Percentiles rank a stretch among this genome's conserved stretches.
Conservation (phyloP, 2,113 vertebrate genomes). For the Poeciliopsis retropinna region DNA sequence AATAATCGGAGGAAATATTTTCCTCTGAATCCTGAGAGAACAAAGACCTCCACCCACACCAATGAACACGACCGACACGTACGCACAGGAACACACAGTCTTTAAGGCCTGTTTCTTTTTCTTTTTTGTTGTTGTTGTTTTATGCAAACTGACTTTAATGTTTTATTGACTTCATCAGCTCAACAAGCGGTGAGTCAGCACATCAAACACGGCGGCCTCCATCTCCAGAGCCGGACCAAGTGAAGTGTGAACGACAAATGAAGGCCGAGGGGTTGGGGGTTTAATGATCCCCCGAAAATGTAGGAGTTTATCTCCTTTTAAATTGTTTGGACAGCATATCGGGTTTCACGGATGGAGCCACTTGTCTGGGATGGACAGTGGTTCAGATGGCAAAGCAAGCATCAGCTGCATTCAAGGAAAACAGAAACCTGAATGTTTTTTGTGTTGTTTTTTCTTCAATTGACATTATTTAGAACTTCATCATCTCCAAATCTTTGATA, state of each 20-base stretch:
- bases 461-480: background rate
- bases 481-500: too few species aligned
- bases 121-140: background rate
- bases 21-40: background rate
- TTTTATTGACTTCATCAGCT: background rate
- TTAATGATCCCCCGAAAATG: background rate
- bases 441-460: too few species aligned
- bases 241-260: background rate
- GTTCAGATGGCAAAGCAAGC: background rate
- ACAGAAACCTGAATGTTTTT: background rate
- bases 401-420: background rate
- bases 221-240: background rate
- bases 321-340: background rate
- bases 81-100: background rate
- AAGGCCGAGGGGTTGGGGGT: background rate
- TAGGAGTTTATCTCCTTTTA: background rate
- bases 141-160: constrained; percentile 1
- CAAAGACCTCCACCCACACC: background rate
- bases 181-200: background rate
- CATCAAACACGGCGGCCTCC: background rate
- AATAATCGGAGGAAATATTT: background rate
- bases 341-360: background rate
- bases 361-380: background rate
- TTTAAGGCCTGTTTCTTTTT: background rate
- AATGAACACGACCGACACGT: background rate